Evolutionary conservation across 2,797 vertebrate species (phyloP).

Genomic region (Tapera naevia): DNA sequence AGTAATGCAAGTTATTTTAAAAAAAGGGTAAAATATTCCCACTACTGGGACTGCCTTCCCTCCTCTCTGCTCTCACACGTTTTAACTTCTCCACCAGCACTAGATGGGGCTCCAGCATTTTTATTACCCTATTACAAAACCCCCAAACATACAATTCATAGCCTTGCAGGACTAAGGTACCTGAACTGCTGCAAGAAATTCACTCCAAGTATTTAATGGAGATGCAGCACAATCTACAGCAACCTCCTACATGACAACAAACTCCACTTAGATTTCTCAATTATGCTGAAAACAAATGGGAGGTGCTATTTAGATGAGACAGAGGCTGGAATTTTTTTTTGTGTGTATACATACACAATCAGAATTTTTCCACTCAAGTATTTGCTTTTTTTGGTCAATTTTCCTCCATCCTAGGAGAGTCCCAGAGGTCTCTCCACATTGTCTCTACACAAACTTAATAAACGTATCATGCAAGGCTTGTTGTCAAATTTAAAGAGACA

Average conservation of each 20-base stretch:
- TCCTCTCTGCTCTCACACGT: neutral
- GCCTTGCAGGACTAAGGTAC: neutral
- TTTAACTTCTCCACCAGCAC: neutral
- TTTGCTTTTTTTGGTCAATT: neutral
- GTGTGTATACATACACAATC: fast-evolving
- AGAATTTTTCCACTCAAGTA: neutral
- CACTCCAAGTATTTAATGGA: neutral
- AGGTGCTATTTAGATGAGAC: neutral
- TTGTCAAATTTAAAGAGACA: neutral
- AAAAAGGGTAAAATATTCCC: neutral
- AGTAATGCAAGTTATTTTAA: neutral
- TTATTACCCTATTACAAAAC: neutral
- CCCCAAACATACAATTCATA: neutral
- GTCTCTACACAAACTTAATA: neutral
- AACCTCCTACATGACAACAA: neutral
- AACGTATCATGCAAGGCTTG: neutral
- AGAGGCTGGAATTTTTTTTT: neutral
- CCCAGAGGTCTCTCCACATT: neutral
- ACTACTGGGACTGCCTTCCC: neutral
- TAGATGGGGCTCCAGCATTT: slow-evolving; percentile 8
- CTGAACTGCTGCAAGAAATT: neutral
- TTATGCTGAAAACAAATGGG: neutral
- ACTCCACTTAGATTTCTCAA: neutral
- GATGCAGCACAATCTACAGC: neutral
- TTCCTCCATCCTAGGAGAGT: neutral